A percentile compares a stretch with the other conserved stretches of the same genome.
phyloP scores from a whole-genome alignment of 2,888 invertebrate species.

The Osmoderma eremita region DNA sequence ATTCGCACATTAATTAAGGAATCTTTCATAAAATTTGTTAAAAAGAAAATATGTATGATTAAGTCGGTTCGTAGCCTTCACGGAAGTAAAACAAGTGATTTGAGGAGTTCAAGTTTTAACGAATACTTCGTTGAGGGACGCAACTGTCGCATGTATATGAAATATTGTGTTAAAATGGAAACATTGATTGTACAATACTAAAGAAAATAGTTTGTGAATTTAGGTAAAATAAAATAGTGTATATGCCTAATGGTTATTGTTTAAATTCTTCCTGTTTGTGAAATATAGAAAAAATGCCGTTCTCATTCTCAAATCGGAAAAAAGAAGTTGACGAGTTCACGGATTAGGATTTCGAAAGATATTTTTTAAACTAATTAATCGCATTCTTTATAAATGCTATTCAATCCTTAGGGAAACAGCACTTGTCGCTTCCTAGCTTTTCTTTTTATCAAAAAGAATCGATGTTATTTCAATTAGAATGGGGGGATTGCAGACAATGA shows the following conservation, averaged over 20 bases:
- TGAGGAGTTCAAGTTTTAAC: neutral
- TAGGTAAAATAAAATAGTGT: slow-evolving; percentile 61
- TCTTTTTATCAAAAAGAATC: no score
- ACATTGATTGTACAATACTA: slow-evolving; percentile 60
- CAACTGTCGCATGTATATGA: slow-evolving; percentile 28
- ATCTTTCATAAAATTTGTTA: slow-evolving; percentile 22
- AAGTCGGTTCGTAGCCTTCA: neutral
- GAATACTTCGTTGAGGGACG: neutral
- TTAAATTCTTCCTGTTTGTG: neutral
- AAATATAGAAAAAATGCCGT: no score
- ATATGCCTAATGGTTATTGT: slow-evolving; percentile 47
- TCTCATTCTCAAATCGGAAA: no score
- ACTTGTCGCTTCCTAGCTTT: no score
- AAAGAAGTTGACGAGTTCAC: no score
- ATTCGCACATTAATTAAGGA: slow-evolving; percentile 36
- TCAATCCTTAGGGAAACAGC: no score
- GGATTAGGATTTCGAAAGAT: no score
- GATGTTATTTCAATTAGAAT: no score
- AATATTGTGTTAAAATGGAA: slow-evolving; percentile 41
- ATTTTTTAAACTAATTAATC: no score
- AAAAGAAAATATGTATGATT: slow-evolving; percentile 2
- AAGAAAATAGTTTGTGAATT: slow-evolving; percentile 61
- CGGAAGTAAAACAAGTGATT: slow-evolving; percentile 3
- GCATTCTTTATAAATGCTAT: no score
- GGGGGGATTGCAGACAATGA: no score